Percentiles rank a stretch among this genome's conserved stretches.
phyloP scores from a whole-genome alignment of 2,113 vertebrate species.

The Tricholaema leucomelas region DNA sequence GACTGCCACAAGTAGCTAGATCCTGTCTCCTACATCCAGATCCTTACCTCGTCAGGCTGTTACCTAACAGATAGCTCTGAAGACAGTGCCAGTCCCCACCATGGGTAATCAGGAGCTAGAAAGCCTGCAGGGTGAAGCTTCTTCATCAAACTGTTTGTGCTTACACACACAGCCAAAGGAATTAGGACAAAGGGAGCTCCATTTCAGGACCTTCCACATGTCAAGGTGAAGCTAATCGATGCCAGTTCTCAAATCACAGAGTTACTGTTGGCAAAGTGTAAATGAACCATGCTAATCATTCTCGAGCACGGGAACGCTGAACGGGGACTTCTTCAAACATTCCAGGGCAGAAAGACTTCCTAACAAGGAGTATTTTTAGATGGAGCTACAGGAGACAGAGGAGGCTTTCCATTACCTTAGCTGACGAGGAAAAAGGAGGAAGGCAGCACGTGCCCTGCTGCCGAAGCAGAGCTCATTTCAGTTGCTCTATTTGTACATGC shows the following conservation, averaged over 20 bases:
- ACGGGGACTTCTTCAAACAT: neutral
- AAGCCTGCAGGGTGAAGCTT: neutral
- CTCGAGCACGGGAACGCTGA: neutral
- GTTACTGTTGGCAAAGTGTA: slow-evolving; percentile 58
- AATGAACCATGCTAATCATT: slow-evolving; percentile 27
- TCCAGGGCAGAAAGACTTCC: neutral
- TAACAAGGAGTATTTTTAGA: slow-evolving; percentile 6
- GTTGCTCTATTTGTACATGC: neutral
- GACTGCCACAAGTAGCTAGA: neutral
- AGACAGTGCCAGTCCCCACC: neutral
- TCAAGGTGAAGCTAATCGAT: slow-evolving; percentile 46
- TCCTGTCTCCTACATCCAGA: neutral
- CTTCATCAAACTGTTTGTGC: slow-evolving; percentile 28
- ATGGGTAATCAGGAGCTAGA: neutral
- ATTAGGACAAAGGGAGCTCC: slow-evolving; percentile 15
- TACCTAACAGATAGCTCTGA: neutral
- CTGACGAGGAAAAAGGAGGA: neutral
- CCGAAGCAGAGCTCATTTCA: neutral
- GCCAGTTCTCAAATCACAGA: slow-evolving; percentile 25
- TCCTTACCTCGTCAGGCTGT: neutral
- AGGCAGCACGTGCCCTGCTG: neutral
- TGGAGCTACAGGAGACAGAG: neutral
- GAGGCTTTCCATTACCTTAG: neutral
- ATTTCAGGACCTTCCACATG: slow-evolving; percentile 24
- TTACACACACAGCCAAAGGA: slow-evolving; percentile 5